phyloP scores from a whole-genome alignment of 1,140 invertebrate genomes.

The Trichoplusia ni region DNA sequence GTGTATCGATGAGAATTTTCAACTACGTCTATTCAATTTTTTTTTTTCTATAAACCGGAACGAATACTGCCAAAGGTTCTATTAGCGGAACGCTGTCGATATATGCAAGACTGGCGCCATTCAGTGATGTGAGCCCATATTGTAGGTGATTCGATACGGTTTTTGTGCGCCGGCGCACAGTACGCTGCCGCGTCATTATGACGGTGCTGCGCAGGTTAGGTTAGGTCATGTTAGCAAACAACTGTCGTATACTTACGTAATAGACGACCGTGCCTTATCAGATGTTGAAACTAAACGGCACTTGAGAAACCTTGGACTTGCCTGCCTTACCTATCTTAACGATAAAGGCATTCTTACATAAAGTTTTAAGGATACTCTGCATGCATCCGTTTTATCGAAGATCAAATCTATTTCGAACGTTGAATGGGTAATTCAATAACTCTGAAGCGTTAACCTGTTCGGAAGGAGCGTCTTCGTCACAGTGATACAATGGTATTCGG shows the following conservation, averaged over 20 bases:
- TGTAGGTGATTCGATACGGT: conserved; percentile 65
- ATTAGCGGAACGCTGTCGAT: conserved; percentile 29
- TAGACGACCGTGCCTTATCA: neutral
- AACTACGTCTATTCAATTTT: no score
- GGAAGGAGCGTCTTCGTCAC: conserved; percentile 29
- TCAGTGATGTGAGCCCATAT: conserved; percentile 38
- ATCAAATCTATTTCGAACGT: conserved; percentile 5
- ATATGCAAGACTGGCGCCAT: conserved; percentile 39
- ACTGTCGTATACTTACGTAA: neutral
- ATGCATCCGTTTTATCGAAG: neutral
- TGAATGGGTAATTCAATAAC: neutral
- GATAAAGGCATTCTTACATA: no score
- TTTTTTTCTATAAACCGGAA: neutral
- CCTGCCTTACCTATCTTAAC: no score
- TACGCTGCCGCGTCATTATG: conserved; percentile 49
- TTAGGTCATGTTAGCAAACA: conserved; percentile 57
- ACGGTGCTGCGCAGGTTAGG: conserved; percentile 51
- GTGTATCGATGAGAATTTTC: no score
- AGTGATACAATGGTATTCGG: conserved; percentile 41
- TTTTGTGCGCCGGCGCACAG: conserved; percentile 59
- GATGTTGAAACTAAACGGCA: no score
- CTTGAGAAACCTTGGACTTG: no score
- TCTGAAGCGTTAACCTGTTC: conserved; percentile 19
- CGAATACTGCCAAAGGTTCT: conserved; percentile 8
- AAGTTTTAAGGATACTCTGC: no score